These are phyloP conservation scores for Biston betularia DNA, from an alignment of 2,888 invertebrate genomes.

Conservation along the genomic window DNA sequence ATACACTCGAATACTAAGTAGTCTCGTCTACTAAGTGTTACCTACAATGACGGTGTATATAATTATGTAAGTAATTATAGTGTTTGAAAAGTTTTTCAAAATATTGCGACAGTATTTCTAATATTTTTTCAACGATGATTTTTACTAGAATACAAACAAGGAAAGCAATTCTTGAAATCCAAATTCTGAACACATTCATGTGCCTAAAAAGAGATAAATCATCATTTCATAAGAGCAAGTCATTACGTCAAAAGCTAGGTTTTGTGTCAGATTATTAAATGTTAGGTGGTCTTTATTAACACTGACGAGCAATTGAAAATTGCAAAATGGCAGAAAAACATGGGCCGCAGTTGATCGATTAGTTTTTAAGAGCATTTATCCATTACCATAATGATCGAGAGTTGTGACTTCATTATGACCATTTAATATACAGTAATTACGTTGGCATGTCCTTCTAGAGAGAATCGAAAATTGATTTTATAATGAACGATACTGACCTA, in stretches of 20 bases:
- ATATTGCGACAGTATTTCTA: no score
- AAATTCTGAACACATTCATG: background rate
- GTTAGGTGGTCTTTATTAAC: constrained; percentile 31
- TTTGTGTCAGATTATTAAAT: constrained; percentile 26
- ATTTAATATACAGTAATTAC: constrained; percentile 57
- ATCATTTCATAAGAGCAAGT: constrained; percentile 10
- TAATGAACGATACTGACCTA: constrained; percentile 2
- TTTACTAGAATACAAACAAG: no score
- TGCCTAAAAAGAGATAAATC: background rate
- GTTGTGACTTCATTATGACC: constrained; percentile 76
- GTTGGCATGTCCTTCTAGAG: constrained; percentile 50
- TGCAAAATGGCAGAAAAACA: constrained; percentile 60
- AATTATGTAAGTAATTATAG: no score
- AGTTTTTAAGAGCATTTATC: constrained; percentile 80
- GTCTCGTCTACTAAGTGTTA: no score
- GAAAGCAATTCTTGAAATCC: no score
- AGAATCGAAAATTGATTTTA: constrained; percentile 49
- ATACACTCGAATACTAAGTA: no score
- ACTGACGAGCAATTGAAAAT: constrained; percentile 37
- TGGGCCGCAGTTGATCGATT: constrained; percentile 64
- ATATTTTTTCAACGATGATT: no score
- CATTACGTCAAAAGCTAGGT: constrained; percentile 18
- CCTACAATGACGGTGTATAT: no score
- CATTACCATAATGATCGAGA: constrained; percentile 75
- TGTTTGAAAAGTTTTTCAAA: no score